A percentile compares a stretch with the other conserved stretches of the same genome.
Evolutionary conservation across 2,888 invertebrate genomes (phyloP).

Genomic region (Drosophila phalerata): DNA sequence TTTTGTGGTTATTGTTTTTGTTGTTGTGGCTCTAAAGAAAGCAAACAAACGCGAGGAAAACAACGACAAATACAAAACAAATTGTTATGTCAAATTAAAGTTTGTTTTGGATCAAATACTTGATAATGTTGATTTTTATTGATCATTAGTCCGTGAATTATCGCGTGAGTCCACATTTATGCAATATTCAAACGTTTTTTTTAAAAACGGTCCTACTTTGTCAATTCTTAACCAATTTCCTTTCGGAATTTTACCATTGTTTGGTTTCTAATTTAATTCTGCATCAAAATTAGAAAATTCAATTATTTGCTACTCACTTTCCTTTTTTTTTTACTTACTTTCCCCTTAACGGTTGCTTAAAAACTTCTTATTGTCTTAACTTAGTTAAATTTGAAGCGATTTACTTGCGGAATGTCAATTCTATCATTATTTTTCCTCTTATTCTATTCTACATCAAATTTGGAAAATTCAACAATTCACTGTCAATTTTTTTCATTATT

Average conservation of each 20-base stretch:
- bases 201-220: too few species aligned
- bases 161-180: too few species aligned
- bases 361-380: too few species aligned
- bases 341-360: too few species aligned
- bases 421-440: not conserved
- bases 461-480: too few species aligned
- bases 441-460: too few species aligned
- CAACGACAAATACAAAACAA: constrained; percentile 9
- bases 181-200: too few species aligned
- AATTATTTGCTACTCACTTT: too few species aligned
- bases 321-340: too few species aligned
- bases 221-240: not conserved
- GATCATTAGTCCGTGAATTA: not conserved
- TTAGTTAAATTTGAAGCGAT: not conserved
- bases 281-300: not conserved
- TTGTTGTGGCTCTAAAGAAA: constrained; percentile 37
- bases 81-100: constrained; percentile 7
- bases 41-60: constrained; percentile 5
- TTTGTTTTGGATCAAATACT: constrained; percentile 4
- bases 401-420: not conserved
- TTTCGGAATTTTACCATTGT: not conserved
- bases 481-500: too few species aligned
- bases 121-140: constrained; percentile 1
- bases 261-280: not conserved
- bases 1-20: constrained; percentile 43